Evolutionary conservation across 1,140 invertebrate species (phyloP).

Genomic region (Eurosta solidaginis): DNA sequence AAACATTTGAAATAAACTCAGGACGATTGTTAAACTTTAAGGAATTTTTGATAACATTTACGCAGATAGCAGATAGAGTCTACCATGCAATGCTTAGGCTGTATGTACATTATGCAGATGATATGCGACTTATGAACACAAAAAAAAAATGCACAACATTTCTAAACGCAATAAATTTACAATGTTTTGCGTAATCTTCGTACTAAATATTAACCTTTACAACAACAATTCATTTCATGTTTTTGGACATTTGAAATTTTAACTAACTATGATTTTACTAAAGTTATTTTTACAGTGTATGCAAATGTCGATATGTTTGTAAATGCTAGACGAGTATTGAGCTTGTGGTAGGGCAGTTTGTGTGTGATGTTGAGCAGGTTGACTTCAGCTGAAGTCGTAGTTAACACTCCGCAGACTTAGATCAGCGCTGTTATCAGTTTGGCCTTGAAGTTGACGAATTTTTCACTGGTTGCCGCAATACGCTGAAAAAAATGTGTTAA

Average conservation of each 20-base stretch:
- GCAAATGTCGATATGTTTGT: background rate
- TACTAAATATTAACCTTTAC: background rate
- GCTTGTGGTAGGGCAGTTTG: background rate
- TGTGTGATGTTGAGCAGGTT: background rate
- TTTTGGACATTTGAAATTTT: background rate
- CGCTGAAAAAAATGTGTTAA: conserved; percentile 63
- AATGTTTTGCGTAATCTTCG: background rate
- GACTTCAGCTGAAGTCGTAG: background rate
- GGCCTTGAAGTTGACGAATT: conserved; percentile 89
- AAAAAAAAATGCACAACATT: background rate
- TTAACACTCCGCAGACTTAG: conserved; percentile 64
- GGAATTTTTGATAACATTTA: background rate
- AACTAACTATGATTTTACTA: conserved; percentile 23
- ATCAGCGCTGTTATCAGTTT: conserved; percentile 85
- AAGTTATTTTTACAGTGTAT: conserved; percentile 9
- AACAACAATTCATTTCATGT: background rate
- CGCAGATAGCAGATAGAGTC: too few relatives aligned
- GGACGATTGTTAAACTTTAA: background rate
- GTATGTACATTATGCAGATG: background rate
- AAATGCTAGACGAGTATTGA: conserved; percentile 1
- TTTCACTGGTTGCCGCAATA: conserved; percentile 82
- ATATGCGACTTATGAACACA: too few relatives aligned
- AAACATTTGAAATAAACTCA: background rate
- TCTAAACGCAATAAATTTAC: background rate
- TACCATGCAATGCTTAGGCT: background rate